Percentiles rank a stretch among this genome's conserved stretches.
phyloP scores from a whole-genome alignment of 2,797 vertebrate genomes.

The Mormyrops attenuatus region DNA sequence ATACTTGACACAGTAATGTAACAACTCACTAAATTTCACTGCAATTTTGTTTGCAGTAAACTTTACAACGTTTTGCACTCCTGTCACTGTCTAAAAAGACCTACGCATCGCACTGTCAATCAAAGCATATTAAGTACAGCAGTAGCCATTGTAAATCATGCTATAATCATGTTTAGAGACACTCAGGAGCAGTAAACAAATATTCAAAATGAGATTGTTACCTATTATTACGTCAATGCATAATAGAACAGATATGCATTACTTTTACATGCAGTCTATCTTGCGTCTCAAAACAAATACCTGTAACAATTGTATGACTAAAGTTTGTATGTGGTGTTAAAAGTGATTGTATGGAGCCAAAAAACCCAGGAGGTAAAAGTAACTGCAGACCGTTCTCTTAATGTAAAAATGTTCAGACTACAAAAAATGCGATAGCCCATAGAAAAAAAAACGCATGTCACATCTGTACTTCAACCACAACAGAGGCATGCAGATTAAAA shows the following conservation, averaged over 20 bases:
- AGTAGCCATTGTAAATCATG: neutral
- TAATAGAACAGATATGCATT: neutral
- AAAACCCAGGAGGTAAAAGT: neutral
- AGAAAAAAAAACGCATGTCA: neutral
- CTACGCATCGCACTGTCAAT: too few species aligned
- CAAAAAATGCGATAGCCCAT: neutral
- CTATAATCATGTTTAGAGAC: neutral
- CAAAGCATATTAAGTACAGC: neutral
- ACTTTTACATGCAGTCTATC: neutral
- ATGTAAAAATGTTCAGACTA: neutral
- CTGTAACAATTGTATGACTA: neutral
- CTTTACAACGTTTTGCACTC: neutral
- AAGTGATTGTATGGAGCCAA: neutral
- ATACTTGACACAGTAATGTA: neutral
- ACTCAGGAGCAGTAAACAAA: neutral
- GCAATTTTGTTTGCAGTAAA: neutral
- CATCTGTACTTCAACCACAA: neutral
- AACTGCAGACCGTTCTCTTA: neutral
- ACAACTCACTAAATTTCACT: neutral
- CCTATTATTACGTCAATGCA: neutral
- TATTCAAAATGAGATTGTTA: neutral
- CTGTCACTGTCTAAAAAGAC: neutral
- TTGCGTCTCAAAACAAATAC: neutral
- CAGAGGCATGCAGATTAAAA: neutral
- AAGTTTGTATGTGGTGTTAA: neutral